Evolutionary conservation across 2,113 vertebrate species (phyloP).

Genomic region (Baryphthengus martii): DNA sequence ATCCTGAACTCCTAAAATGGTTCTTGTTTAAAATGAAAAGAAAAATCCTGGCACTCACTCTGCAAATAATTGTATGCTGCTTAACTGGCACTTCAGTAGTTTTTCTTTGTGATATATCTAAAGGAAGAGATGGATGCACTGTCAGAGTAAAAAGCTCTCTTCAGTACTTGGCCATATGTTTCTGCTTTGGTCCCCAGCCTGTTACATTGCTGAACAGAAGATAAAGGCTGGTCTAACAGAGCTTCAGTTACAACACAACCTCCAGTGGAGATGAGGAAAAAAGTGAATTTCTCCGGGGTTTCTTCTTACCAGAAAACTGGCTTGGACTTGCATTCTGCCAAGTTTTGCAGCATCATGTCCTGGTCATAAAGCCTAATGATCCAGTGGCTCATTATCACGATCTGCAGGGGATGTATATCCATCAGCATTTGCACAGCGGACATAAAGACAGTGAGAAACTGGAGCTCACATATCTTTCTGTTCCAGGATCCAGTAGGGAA

Average conservation of each 20-base stretch:
- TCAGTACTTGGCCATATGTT: constrained; percentile 21
- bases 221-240: not conserved
- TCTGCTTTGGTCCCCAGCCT: constrained; percentile 29
- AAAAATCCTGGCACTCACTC: not conserved
- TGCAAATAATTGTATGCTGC: constrained; percentile 5
- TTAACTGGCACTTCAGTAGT: not conserved
- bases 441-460: not conserved
- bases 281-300: not conserved
- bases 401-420: not conserved
- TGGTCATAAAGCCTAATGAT: not conserved
- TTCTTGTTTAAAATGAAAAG: not conserved
- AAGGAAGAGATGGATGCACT: constrained; percentile 30
- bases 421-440: not conserved
- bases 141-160: constrained; percentile 23
- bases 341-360: not conserved
- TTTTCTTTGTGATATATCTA: not conserved
- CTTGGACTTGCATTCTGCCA: not conserved
- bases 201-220: not conserved
- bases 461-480: not conserved
- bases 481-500: not conserved
- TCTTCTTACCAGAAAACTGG: not conserved
- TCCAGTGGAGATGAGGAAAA: not conserved
- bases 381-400: not conserved
- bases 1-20: not conserved
- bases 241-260: not conserved